phyloP scores from a whole-genome alignment of 2,113 vertebrate species.

The Taurulus bubalis region DNA sequence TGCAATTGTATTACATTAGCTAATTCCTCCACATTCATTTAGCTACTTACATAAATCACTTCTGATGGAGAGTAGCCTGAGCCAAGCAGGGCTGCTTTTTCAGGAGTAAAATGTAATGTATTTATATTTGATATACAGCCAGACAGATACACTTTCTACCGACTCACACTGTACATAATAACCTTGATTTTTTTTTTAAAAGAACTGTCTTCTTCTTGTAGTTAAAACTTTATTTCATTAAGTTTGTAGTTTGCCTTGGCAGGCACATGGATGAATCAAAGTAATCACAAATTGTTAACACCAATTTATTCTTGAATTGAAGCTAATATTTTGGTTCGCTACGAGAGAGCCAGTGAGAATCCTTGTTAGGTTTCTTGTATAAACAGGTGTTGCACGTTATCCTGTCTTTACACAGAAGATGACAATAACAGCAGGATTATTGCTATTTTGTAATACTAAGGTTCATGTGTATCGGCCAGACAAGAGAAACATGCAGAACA shows the following conservation, averaged over 20 bases:
- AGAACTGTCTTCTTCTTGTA: neutral
- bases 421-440: neutral
- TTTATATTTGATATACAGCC: neutral
- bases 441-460: neutral
- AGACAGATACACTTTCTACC: neutral
- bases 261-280: neutral
- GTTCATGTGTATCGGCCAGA: neutral
- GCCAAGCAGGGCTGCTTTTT: neutral
- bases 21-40: neutral
- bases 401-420: neutral
- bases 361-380: neutral
- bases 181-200: constrained; percentile 22
- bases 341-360: neutral
- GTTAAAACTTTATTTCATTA: neutral
- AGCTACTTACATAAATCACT: neutral
- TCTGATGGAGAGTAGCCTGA: neutral
- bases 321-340: neutral
- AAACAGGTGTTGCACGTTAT: neutral
- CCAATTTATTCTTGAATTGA: neutral
- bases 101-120: neutral
- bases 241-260: neutral
- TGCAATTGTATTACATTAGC: neutral
- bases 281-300: neutral
- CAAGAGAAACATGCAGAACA: constrained; percentile 16
- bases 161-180: neutral